Conservation (phyloP, 2,888 invertebrate species). For the Euspilapteryx auroguttella region DNA sequence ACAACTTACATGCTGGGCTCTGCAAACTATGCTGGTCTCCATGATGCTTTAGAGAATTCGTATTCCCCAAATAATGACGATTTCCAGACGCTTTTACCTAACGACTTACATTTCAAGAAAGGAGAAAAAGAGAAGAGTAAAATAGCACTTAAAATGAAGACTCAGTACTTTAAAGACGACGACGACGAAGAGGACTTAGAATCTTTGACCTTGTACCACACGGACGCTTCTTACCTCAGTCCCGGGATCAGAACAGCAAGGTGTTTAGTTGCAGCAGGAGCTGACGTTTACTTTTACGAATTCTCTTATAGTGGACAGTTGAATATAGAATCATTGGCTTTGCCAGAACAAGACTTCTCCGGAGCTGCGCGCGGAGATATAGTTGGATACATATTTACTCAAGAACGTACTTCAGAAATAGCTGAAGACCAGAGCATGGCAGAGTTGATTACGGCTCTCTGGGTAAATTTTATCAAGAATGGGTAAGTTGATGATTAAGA, state of each 20-base stretch:
- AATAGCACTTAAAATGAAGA: conserved; percentile 16
- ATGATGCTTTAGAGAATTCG: conserved; percentile 20
- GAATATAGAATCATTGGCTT: conserved; percentile 35
- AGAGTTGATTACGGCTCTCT: conserved; percentile 19
- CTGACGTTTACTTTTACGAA: conserved; percentile 57
- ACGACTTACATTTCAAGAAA: conserved; percentile 24
- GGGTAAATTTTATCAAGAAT: conserved; percentile 49
- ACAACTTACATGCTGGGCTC: conserved; percentile 28
- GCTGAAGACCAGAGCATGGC: conserved; percentile 16
- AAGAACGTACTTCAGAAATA: conserved; percentile 9
- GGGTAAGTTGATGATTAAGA: too few relatives aligned
- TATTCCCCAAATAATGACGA: too few relatives aligned
- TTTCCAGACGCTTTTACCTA: conserved; percentile 18
- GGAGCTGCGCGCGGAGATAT: conserved; percentile 60
- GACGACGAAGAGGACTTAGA: conserved; percentile 14
- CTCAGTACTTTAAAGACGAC: conserved; percentile 22
- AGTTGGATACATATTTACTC: conserved; percentile 49
- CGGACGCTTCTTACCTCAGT: conserved; percentile 28
- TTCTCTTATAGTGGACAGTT: conserved; percentile 52
- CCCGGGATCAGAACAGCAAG: conserved; percentile 27
- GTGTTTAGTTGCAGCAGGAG: conserved; percentile 19
- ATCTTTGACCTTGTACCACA: conserved; percentile 20
- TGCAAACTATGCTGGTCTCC: conserved; percentile 26
- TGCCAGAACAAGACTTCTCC: conserved; percentile 19
- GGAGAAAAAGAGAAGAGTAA: conserved; percentile 11